These are phyloP conservation scores for Callithrix jacchus DNA, from an alignment of 2,113 vertebrate genomes.

Conservation along the genomic window DNA sequence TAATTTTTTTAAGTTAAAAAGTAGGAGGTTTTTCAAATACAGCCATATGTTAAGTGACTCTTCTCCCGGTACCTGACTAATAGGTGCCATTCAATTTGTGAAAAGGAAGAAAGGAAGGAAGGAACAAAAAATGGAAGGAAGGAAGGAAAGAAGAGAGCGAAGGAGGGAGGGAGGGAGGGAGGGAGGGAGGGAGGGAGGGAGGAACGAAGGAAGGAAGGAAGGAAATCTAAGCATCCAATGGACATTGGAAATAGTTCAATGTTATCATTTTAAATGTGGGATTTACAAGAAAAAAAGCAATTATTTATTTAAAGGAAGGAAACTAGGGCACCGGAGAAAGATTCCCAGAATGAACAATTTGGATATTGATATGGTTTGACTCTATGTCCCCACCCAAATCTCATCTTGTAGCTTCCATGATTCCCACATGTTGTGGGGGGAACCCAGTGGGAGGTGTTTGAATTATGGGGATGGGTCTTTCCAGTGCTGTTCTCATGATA, in stretches of 20 bases:
- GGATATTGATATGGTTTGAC: background rate
- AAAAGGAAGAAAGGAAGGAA: background rate
- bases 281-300: too few relatives aligned
- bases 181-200: background rate
- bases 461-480: too few relatives aligned
- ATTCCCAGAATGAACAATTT: background rate
- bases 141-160: background rate
- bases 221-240: background rate
- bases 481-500: too few relatives aligned
- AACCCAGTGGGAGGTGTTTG: too few relatives aligned
- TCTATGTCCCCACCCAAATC: too few relatives aligned
- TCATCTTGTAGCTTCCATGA: too few relatives aligned
- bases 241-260: background rate
- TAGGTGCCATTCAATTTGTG: background rate
- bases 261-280: too few relatives aligned
- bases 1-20: background rate
- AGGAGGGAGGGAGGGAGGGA: accelerated
- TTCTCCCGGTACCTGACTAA: background rate
- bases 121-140: background rate
- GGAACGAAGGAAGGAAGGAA: background rate
- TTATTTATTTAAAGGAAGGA: too few relatives aligned
- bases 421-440: too few relatives aligned
- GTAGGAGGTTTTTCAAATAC: background rate
- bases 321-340: background rate
- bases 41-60: background rate